Percentiles rank a stretch among this genome's conserved stretches.
Evolutionary conservation across 2,113 vertebrate species (phyloP).

Genomic region (Acrocephalus arundinaceus): DNA sequence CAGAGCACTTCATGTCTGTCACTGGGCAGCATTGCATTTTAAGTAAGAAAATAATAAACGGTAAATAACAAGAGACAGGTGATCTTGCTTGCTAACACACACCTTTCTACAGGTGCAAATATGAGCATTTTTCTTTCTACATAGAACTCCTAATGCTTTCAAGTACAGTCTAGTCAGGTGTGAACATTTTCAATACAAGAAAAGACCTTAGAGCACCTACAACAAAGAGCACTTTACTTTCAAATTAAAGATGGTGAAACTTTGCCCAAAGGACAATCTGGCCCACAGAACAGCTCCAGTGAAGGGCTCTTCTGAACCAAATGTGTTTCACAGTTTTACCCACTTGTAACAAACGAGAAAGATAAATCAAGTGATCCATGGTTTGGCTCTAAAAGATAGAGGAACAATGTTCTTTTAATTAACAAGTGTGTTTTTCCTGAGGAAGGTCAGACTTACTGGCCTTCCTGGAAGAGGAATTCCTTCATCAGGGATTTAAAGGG

Average conservation of each 20-base stretch:
- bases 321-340: neutral
- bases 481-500: conserved; percentile 5
- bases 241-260: neutral
- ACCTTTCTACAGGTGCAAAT: neutral
- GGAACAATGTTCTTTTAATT: conserved; percentile 10
- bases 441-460: neutral
- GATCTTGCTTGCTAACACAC: neutral
- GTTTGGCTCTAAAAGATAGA: neutral
- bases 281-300: neutral
- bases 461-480: neutral
- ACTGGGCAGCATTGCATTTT: neutral
- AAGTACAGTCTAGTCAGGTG: neutral
- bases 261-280: neutral
- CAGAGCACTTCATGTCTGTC: neutral
- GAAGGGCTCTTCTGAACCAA: neutral
- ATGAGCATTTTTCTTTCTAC: neutral
- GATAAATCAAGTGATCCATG: neutral
- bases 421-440: conserved; percentile 10
- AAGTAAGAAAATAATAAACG: neutral
- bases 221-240: neutral
- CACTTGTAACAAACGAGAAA: neutral
- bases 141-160: neutral
- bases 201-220: neutral
- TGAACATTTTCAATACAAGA: neutral
- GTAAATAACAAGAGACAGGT: neutral